Base-by-base conservation (phyloP, 2,113 vertebrate genomes). In the Nymphicus hollandicus region DNA sequence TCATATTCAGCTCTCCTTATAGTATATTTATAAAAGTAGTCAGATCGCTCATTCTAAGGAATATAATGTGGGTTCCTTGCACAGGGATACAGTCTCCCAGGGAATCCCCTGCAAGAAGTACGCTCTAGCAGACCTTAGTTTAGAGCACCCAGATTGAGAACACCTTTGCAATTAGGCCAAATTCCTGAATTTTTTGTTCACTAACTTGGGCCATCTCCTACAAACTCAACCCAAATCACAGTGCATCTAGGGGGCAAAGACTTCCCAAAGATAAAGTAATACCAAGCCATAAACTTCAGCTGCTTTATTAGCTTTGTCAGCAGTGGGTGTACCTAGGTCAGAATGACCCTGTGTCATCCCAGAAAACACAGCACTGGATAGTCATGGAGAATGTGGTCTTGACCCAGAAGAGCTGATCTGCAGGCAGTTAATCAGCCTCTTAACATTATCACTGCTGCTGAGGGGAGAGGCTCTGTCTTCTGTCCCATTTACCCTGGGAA, bases 11-110 rank as follows among this genome's bases (percentile, higher is more conserved):
- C 2, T 53, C 4, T 66, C 35, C 24, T 65, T 73, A 66, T 0
- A 71, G 55, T 23, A 55, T 14, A 13, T 74, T 81, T 84, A 22
- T 46, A 81, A 66, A 63, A 11, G 19, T 35, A 12, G 25, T 80
- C 43, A 88, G 9, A 31, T 81, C n/a, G 22, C n/a, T 74, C 41
- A 61, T 2, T 22, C 27, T 56, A 33, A 80, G 52, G 28, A 8
- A 63, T 2, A 1, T 9, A 83, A 61, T 1, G 1, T 13, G 31
- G 4, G 6, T 43, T 7, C 13, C 35, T 44, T 39, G 20, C 61
- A 71, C 6, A 50, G n/a, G 13, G 5, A 37, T 44, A 11, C 2
- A 37, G 22, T 18, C 7, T 25, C 11, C 6, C 50, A 60, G 14
- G 17, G 19, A 64, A 71, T 58, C n/a, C n/a, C 17, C 41, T 71